Evolutionary conservation across 2,113 vertebrate genomes (phyloP).

Genomic region (Sigmodon hispidus): DNA sequence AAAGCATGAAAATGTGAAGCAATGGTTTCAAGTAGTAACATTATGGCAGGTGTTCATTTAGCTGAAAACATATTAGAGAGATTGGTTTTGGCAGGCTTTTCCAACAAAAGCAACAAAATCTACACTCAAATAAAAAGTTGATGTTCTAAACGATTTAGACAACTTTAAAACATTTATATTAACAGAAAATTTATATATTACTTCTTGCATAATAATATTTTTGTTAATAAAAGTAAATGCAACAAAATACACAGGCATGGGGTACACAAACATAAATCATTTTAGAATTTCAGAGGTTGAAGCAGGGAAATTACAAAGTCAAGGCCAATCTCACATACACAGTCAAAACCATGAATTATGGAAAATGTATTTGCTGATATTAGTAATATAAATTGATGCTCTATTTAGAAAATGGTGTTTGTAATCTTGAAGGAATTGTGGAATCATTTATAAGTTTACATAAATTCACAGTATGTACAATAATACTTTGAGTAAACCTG

Average conservation of each 20-base stretch:
- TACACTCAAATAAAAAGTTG: too few relatives aligned
- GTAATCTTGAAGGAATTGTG: conserved; percentile 23
- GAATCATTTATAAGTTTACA: neutral
- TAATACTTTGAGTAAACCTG: neutral
- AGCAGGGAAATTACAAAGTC: neutral
- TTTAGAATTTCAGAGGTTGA: neutral
- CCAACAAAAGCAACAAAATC: too few relatives aligned
- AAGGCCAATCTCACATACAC: neutral
- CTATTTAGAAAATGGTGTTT: conserved; percentile 38
- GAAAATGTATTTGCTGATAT: conserved; percentile 47
- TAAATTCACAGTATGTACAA: conserved; percentile 34
- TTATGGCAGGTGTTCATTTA: conserved; percentile 76
- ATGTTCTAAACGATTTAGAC: neutral
- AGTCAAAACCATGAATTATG: too few relatives aligned
- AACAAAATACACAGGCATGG: neutral
- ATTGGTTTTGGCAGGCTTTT: conserved; percentile 61
- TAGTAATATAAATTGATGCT: conserved; percentile 12
- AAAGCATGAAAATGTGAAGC: conserved; percentile 75
- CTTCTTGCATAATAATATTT: conserved; percentile 24
- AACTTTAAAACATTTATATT: conserved; percentile 62
- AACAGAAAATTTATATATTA: conserved; percentile 5
- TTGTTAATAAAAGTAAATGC: conserved; percentile 8
- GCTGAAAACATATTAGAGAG: conserved; percentile 69
- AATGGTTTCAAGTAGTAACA: conserved; percentile 54
- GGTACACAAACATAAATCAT: neutral